These are phyloP conservation scores for Coregonus clupeaformis DNA, from an alignment of 2,113 vertebrate species.

Conservation along the genomic window DNA sequence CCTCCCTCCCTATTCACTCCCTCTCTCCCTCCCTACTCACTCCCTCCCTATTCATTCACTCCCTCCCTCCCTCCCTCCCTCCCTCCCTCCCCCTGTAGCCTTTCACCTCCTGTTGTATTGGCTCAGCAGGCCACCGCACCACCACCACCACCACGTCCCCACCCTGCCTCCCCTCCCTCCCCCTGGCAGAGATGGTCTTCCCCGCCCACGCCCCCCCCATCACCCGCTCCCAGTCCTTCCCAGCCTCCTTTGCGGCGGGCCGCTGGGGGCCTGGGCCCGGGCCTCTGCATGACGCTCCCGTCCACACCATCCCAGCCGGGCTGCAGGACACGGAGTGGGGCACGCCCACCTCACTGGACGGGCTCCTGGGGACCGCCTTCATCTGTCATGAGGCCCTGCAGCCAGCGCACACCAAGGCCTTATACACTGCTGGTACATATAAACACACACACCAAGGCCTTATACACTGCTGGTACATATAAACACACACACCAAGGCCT, in stretches of 20 bases:
- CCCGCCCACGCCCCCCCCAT: slow-evolving; percentile 66
- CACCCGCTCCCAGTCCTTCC: slow-evolving; percentile 89
- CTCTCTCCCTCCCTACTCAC: not conserved
- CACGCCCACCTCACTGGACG: slow-evolving; percentile 92
- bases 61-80: too few relatives aligned
- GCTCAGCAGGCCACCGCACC: slow-evolving; percentile 92
- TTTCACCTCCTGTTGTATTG: slow-evolving; percentile 96
- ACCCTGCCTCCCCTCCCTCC: slow-evolving; percentile 49
- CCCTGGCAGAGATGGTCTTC: slow-evolving; percentile 70
- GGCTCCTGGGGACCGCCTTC: slow-evolving; percentile 87
- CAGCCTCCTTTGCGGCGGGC: slow-evolving; percentile 68
- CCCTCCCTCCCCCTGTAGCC: slow-evolving; percentile 75
- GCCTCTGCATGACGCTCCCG: slow-evolving; percentile 65
- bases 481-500: too few relatives aligned
- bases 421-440: slow-evolving; percentile 64
- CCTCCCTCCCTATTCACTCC: too few relatives aligned
- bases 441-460: too few relatives aligned
- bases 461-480: too few relatives aligned
- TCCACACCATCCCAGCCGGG: slow-evolving; percentile 86
- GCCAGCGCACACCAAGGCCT: slow-evolving; percentile 69
- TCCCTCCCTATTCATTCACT: not conserved
- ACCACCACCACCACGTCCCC: slow-evolving; percentile 78
- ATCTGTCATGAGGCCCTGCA: slow-evolving; percentile 93
- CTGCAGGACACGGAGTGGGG: slow-evolving; percentile 95
- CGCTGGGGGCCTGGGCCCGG: slow-evolving; percentile 77